Evolutionary conservation across 2,797 vertebrate genomes (phyloP).

Genomic region (Hoplostethus mediterraneus): DNA sequence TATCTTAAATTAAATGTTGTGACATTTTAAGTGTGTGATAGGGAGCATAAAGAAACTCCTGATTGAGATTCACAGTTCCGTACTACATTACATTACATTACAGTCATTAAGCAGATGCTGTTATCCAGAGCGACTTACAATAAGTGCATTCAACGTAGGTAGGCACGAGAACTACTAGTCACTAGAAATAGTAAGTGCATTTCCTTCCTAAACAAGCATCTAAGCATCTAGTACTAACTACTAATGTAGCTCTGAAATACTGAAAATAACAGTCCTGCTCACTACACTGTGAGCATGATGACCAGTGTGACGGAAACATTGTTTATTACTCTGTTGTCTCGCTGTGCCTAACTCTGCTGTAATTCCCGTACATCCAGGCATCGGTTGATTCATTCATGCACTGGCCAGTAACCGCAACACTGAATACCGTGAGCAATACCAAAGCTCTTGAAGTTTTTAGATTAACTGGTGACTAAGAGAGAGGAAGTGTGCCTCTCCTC

Average conservation of each 20-base stretch:
- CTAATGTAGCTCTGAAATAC: no score
- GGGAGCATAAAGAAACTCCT: neutral
- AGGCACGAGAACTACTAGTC: no score
- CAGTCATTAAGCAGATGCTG: no score
- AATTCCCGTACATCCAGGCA: conserved; percentile 42
- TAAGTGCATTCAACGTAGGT: no score
- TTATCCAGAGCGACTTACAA: no score
- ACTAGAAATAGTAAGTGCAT: no score
- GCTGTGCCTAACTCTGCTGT: conserved; percentile 36
- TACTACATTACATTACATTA: conserved; percentile 4
- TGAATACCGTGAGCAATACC: conserved; percentile 21
- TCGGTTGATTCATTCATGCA: conserved; percentile 38
- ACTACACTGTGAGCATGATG: neutral
- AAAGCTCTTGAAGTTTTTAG: conserved; percentile 38
- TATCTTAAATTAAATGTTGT: conserved; percentile 14
- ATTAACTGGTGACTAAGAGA: conserved; percentile 58
- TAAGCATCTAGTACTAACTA: no score
- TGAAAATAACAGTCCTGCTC: no score
- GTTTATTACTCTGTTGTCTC: conserved; percentile 57
- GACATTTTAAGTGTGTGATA: conserved; percentile 3
- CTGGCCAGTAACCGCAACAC: conserved; percentile 44
- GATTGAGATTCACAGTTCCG: conserved; percentile 13
- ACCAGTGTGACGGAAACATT: conserved; percentile 42
- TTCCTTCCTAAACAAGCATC: no score
- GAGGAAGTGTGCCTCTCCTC: conserved; percentile 46